Base-by-base conservation (phyloP, 2,888 invertebrate genomes). In the Apoda limacodes region DNA sequence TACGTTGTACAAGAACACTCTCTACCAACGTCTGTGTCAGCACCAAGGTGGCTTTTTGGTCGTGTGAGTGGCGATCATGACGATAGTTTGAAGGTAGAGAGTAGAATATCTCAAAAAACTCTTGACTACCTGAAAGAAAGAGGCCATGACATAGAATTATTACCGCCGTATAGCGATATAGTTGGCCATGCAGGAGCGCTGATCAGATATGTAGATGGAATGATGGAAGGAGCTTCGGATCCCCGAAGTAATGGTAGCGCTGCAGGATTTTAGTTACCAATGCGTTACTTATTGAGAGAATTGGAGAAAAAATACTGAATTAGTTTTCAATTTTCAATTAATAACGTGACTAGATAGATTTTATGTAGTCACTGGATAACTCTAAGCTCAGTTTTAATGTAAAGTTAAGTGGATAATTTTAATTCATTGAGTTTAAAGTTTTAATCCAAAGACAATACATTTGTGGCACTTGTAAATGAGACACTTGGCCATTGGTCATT, bases 151-250 rank as follows among this genome's bases (percentile, higher is more conserved):
- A 32, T 78, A 3, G 41, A 43, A 2, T 35, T 67, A 28, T 32
- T 70, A 19, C 49, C 61, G 4, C 39, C 55, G 7, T 72, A 48
- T 45, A 52, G 48, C 29, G 62, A 63, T 19, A 32, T 31, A 0
- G 47, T 60, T n/a, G 76, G 78, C 0, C 61, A 74, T 3, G 76
- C 72, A 15, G 78, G 78, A 1, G 62, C 60, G 0, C 32, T 78
- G 22, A 72, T 78, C 0, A 60, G 70, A 30, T 67, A 75, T 42
- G 36, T 49, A 5, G 52, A 59, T 48, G 75, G 74, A 2, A 54
- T 61, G 42, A 34, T 76, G 33, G 76, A 76, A 48, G 78, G 76
- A 1, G 76, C 74, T 22, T 69, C 55, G 28, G 78, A 80, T 45
- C 60, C 59, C 6, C 56, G 78, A 25, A 60, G 72, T 33, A 51